A percentile compares a stretch with the other conserved stretches of the same genome.
Conservation (phyloP, 2,888 invertebrate genomes). For the Drosophila monieri region DNA sequence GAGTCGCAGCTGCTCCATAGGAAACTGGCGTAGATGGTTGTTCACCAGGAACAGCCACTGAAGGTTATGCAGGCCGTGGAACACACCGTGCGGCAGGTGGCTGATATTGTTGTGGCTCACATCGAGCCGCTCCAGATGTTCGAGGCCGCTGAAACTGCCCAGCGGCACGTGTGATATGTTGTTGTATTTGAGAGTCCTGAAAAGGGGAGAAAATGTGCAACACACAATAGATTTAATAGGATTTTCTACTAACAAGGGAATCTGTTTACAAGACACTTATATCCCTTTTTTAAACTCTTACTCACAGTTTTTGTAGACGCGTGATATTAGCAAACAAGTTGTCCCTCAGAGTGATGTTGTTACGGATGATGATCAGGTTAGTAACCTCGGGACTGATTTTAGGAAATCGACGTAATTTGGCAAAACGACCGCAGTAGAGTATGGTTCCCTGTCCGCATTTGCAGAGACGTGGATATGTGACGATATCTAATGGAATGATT, state of each 20-base stretch:
- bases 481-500: conserved; percentile 69
- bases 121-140: conserved; percentile 76
- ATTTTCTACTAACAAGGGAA: no score
- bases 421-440: conserved; percentile 74
- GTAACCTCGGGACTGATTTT: conserved; percentile 78
- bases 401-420: conserved; percentile 71
- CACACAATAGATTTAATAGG: background rate
- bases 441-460: conserved; percentile 71
- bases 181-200: conserved; percentile 81
- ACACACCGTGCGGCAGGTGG: conserved; percentile 82
- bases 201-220: background rate
- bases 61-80: conserved; percentile 84
- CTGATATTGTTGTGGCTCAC: conserved; percentile 79
- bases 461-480: conserved; percentile 82
- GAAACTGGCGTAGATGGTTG: conserved; percentile 84
- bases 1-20: conserved; percentile 83
- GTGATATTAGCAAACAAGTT: conserved; percentile 71
- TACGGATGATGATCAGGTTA: conserved; percentile 77
- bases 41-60: conserved; percentile 84
- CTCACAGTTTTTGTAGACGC: conserved; percentile 76
- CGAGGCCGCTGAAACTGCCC: conserved; percentile 75
- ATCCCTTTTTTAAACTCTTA: conserved; percentile 8
- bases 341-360: conserved; percentile 77
- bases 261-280: background rate
- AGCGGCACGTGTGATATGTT: conserved; percentile 82